phyloP scores from a whole-genome alignment of 1,140 invertebrate genomes.

The Cydia splendana region DNA sequence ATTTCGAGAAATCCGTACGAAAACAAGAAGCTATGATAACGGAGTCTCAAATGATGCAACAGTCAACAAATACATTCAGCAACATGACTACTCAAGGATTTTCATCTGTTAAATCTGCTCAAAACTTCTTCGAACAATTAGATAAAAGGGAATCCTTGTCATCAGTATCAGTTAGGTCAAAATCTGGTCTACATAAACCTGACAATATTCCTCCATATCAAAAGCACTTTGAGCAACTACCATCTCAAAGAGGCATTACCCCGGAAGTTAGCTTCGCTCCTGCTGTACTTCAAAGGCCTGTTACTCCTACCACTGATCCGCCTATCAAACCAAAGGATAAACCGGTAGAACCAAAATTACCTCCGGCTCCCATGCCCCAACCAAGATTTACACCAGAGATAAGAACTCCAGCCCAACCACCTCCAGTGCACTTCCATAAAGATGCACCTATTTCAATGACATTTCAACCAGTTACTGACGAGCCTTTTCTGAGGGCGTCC shows the following conservation, averaged over 20 bases:
- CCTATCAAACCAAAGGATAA: slow-evolving; percentile 52
- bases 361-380: slow-evolving; percentile 35
- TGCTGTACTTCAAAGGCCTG: slow-evolving; percentile 60
- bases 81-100: slow-evolving; percentile 46
- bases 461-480: slow-evolving; percentile 82
- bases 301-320: slow-evolving; percentile 58
- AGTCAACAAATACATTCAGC: slow-evolving; percentile 45
- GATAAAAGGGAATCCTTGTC: slow-evolving; percentile 62
- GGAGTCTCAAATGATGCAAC: slow-evolving; percentile 49
- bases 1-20: slow-evolving; percentile 50
- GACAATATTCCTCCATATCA: slow-evolving; percentile 82
- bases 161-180: slow-evolving; percentile 57
- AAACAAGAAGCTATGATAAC: slow-evolving; percentile 50
- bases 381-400: slow-evolving; percentile 42
- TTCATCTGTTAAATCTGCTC: slow-evolving; percentile 61
- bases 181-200: slow-evolving; percentile 80
- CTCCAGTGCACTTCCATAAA: slow-evolving; percentile 57
- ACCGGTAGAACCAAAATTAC: slow-evolving; percentile 50
- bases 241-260: slow-evolving; percentile 78
- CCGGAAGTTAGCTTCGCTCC: slow-evolving; percentile 69
- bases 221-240: slow-evolving; percentile 81
- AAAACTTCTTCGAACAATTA: slow-evolving; percentile 67
- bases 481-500: slow-evolving; percentile 70
- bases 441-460: slow-evolving; percentile 71
- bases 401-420: slow-evolving; percentile 46